Evolutionary conservation across 2,888 invertebrate species (phyloP), one percentile per base, ranked within the genome.

Genomic region (Clitarchus hookeri): DNA sequence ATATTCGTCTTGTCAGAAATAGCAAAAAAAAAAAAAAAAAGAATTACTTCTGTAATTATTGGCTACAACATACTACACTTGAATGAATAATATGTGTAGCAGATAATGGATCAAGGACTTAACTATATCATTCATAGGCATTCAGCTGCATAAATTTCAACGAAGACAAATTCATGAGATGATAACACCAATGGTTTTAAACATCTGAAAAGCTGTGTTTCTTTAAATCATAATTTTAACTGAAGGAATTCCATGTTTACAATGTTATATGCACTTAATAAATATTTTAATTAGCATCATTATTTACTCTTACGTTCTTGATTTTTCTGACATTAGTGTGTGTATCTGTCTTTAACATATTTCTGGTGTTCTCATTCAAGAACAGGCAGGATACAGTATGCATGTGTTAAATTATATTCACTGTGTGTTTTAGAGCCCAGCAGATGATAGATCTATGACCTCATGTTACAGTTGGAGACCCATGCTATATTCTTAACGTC

Each of bases 81-180:
- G 0, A 48, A 13, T 16, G 48, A 48, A 2, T 48, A 48, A 0
- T 16, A 16, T 48, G 1, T 48, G 16, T 48, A 48, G 48, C 48
- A 36, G 36, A 36, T 36, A 36, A 36, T 36, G 36, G 36, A 36
- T 36, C 36, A 48, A 48, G 48, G 16, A 48, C 48, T 48, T 6
- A 48, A 48, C 8, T 19, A 65, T 8, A 86, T 87, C 84, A 77
- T 78, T n/a, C 27, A 85, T 11, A 6, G 83, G 6, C 83, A 44
- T 85, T 54, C 27, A 65, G 27, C 65, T 65, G n/a, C 19, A n/a
- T n/a, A 65, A 65, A 23, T 65, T 65, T 65, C 23, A 65, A 65
- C n/a, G 65, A 65, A 65, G n/a, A n/a, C 65, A 65, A 65, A 65
- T 65, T 65, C n/a, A n/a, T 19, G n/a, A n/a, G 65, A 65, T 53